Conservation (phyloP, 2,888 invertebrate species). For the Drosophila glabriapex region DNA sequence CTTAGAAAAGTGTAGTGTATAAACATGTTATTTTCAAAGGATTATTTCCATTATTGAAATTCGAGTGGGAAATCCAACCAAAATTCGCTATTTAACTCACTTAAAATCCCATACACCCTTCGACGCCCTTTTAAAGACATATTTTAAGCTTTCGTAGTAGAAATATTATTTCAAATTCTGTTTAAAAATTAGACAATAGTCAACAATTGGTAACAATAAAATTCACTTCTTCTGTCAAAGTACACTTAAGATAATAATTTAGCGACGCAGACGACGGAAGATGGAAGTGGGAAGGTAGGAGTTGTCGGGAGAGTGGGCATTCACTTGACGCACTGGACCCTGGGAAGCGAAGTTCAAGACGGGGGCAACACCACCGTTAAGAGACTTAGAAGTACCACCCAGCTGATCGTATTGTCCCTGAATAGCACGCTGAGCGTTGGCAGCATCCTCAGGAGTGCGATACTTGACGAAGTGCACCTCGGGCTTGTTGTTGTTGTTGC, state of each 20-base stretch:
- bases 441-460: conserved; percentile 81
- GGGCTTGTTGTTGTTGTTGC: conserved; percentile 71
- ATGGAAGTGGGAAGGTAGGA: conserved; percentile 75
- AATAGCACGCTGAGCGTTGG: conserved; percentile 78
- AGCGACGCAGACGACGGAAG: conserved; percentile 73
- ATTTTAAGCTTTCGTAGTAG: conserved; percentile 36
- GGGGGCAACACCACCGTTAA: conserved; percentile 76
- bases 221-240: conserved; percentile 25
- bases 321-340: conserved; percentile 53
- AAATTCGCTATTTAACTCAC: background rate
- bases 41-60: background rate
- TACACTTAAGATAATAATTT: conserved; percentile 31
- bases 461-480: conserved; percentile 84
- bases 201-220: conserved; percentile 66
- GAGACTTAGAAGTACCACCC: conserved; percentile 66
- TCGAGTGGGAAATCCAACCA: background rate
- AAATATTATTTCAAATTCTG: conserved; percentile 46
- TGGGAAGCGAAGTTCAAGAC: conserved; percentile 79
- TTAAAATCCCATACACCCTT: background rate
- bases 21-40: background rate
- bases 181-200: conserved; percentile 58
- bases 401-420: conserved; percentile 77
- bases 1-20: background rate
- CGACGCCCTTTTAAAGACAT: background rate
- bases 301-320: conserved; percentile 55